phyloP scores from a whole-genome alignment of 2,888 invertebrate genomes.

The Rhorus exstirpatorius region DNA sequence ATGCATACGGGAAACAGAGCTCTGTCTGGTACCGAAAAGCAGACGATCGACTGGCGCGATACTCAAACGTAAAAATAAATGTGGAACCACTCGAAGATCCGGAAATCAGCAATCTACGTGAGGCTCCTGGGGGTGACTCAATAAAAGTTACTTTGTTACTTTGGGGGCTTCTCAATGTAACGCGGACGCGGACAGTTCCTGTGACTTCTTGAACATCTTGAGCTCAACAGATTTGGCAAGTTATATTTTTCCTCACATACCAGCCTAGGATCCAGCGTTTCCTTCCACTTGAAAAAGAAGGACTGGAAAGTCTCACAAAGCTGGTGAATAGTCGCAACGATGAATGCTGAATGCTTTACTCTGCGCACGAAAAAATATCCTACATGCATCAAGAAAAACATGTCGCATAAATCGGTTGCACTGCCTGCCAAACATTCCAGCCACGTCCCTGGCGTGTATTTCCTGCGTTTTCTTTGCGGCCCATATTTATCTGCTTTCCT shows the following conservation, averaged over 20 bases:
- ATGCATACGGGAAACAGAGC: constrained; percentile 56
- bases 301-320: constrained; percentile 27
- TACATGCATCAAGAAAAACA: constrained; percentile 24
- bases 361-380: constrained; percentile 15
- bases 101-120: constrained; percentile 77
- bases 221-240: constrained; percentile 77
- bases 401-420: constrained; percentile 59
- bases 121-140: constrained; percentile 21
- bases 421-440: constrained; percentile 72
- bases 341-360: neutral
- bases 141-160: constrained; percentile 29
- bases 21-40: neutral
- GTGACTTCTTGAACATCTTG: constrained; percentile 66
- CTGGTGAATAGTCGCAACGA: constrained; percentile 3
- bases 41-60: constrained; percentile 15
- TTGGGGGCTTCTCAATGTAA: constrained; percentile 62
- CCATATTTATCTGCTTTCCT: constrained; percentile 80
- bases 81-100: constrained; percentile 72
- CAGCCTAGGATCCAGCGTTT: constrained; percentile 39
- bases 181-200: constrained; percentile 13
- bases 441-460: constrained; percentile 77
- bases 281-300: constrained; percentile 65
- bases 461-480: constrained; percentile 78
- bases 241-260: constrained; percentile 47
- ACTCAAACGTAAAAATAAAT: constrained; percentile 15